These are phyloP conservation scores for Drosophila malerkotliana DNA, from an alignment of 1,140 invertebrate genomes.

Conservation along the genomic window DNA sequence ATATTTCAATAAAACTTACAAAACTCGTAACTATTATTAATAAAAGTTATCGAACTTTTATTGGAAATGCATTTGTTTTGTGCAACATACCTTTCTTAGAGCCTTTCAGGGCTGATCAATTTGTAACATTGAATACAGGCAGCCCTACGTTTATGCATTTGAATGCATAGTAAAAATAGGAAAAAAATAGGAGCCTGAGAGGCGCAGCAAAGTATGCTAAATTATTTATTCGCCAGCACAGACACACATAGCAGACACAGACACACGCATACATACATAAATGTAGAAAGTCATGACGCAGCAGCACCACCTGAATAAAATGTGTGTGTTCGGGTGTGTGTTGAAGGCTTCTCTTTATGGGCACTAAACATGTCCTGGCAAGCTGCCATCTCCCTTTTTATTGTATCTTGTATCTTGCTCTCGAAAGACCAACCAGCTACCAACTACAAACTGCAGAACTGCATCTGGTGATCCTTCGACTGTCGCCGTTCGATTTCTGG, in stretches of 20 bases:
- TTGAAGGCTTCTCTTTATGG: conserved; percentile 35
- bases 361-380: conserved; percentile 50
- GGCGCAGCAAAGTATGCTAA: conserved; percentile 52
- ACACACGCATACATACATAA: conserved; percentile 14
- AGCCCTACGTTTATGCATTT: conserved; percentile 1
- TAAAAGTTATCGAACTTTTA: background rate
- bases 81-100: too few relatives aligned
- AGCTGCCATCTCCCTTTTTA: conserved; percentile 42
- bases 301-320: conserved; percentile 18
- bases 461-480: conserved; percentile 29
- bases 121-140: background rate
- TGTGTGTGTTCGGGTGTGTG: background rate
- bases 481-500: conserved; percentile 13
- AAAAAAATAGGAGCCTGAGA: conserved; percentile 1
- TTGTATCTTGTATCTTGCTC: conserved; percentile 7
- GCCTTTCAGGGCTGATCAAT: too few relatives aligned
- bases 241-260: background rate
- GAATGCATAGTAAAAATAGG: conserved; percentile 11
- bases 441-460: conserved; percentile 6
- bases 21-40: too few relatives aligned
- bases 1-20: too few relatives aligned
- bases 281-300: conserved; percentile 13
- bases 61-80: background rate
- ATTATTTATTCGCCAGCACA: conserved; percentile 38
- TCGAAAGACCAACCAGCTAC: conserved; percentile 10